phyloP scores from a whole-genome alignment of 1,140 invertebrate genomes.

The Anastatus disparis region DNA sequence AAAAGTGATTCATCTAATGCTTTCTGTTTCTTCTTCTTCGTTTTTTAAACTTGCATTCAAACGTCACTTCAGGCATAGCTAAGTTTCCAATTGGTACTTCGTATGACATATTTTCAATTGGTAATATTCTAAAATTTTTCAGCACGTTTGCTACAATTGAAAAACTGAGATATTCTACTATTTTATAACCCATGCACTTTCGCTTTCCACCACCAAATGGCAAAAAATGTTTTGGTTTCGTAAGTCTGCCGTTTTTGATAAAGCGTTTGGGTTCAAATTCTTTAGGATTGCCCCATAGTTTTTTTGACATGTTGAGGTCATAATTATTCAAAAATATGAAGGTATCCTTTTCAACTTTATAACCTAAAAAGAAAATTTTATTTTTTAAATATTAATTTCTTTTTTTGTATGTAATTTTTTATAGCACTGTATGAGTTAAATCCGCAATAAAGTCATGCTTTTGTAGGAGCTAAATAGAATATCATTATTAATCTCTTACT shows the following conservation, averaged over 20 bases:
- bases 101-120: conserved; percentile 67
- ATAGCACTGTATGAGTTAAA: no score
- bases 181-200: conserved; percentile 88
- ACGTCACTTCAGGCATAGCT: conserved; percentile 76
- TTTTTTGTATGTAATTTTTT: no score
- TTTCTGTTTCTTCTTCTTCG: no score
- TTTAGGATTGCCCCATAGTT: conserved; percentile 73
- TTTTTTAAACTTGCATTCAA: conserved; percentile 70
- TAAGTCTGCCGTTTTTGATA: conserved; percentile 71
- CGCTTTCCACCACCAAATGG: conserved; percentile 89
- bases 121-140: conserved; percentile 78
- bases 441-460: no score
- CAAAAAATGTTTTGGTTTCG: conserved; percentile 77
- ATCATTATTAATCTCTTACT: no score
- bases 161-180: conserved; percentile 82
- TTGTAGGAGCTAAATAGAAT: no score
- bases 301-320: conserved; percentile 79
- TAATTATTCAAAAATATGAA: conserved; percentile 91
- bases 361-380: conserved; percentile 63
- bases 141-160: conserved; percentile 78
- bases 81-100: conserved; percentile 72
- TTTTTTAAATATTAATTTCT: no score
- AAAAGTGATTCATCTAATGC: no score
- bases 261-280: conserved; percentile 75
- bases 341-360: conserved; percentile 80